A percentile compares a stretch with the other conserved stretches of the same genome.
Evolutionary conservation across 2,797 vertebrate genomes (phyloP).

Genomic region (Lacerta bilineata): DNA sequence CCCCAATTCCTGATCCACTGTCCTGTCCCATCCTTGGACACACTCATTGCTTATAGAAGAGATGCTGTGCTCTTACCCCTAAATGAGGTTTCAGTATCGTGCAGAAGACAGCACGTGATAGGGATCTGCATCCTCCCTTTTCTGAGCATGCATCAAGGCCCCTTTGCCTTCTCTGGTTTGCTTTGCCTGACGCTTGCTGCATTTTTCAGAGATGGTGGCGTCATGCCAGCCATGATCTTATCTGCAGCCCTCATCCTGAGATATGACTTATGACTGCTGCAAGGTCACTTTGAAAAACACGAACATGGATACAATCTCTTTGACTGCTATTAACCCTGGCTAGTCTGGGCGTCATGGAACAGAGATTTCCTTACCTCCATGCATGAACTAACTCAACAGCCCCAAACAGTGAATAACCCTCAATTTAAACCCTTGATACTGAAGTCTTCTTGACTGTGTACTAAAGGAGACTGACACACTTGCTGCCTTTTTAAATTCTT

Average conservation of each 20-base stretch:
- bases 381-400: background rate
- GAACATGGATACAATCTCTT: background rate
- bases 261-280: background rate
- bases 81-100: background rate
- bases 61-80: background rate
- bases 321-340: background rate
- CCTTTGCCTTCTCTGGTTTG: background rate
- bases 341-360: background rate
- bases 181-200: background rate
- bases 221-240: constrained; percentile 4
- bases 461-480: background rate
- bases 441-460: background rate
- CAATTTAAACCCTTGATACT: background rate
- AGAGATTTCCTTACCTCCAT: background rate
- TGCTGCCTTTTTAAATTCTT: background rate
- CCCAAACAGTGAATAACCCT: background rate
- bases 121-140: background rate
- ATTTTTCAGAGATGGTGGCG: background rate
- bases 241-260: background rate
- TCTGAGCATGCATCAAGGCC: background rate
- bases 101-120: background rate
- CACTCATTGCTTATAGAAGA: background rate
- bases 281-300: constrained; percentile 20
- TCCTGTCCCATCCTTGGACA: background rate
- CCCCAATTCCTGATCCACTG: no score